Conservation (phyloP, 2,888 invertebrate genomes). For the Tipula vernalis region DNA sequence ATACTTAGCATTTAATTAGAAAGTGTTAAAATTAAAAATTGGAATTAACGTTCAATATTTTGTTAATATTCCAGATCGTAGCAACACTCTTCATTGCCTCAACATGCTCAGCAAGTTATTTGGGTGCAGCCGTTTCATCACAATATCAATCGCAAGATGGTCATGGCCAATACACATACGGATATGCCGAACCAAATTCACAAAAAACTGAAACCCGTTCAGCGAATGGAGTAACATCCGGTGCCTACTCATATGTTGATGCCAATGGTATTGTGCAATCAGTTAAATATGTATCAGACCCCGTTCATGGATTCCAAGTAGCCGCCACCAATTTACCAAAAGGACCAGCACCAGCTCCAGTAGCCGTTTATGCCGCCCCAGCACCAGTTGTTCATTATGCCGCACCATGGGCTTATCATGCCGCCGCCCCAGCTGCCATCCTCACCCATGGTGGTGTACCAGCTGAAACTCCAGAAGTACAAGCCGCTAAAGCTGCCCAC, state of each 20-base stretch:
- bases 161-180: conserved; percentile 48
- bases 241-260: conserved; percentile 57
- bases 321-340: conserved; percentile 50
- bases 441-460: conserved; percentile 33
- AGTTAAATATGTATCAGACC: conserved; percentile 50
- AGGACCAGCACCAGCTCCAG: conserved; percentile 33
- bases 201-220: conserved; percentile 48
- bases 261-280: conserved; percentile 50
- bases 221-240: conserved; percentile 47
- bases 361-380: conserved; percentile 26
- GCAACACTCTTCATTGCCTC: conserved; percentile 29
- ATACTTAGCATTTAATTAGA: not conserved
- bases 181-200: conserved; percentile 50
- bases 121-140: conserved; percentile 31
- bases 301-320: conserved; percentile 48
- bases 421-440: not conserved
- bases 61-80: conserved; percentile 19
- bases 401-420: conserved; percentile 11
- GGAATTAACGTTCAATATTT: not conserved
- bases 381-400: conserved; percentile 16
- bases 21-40: not conserved
- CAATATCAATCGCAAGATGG: conserved; percentile 49
- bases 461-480: conserved; percentile 36
- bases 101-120: conserved; percentile 26
- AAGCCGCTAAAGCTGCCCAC: conserved; percentile 41